Percentiles rank a stretch among this genome's conserved stretches.
Evolutionary conservation across 2,797 vertebrate species (phyloP).

Genomic region (Coregonus suidteri): DNA sequence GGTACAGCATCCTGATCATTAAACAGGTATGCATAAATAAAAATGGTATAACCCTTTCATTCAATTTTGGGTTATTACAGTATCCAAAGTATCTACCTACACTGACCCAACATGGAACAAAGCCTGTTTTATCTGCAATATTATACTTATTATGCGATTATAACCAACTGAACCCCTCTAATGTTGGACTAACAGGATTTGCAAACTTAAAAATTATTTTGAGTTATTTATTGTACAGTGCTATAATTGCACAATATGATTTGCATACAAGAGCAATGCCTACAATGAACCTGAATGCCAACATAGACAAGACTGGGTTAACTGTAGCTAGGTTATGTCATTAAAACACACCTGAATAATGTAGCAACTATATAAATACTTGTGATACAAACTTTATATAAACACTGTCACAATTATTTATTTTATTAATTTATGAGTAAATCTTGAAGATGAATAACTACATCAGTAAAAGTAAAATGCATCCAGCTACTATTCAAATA

Average conservation of each 20-base stretch:
- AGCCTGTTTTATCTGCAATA: not conserved
- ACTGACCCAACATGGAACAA: not conserved
- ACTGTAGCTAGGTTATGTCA: not conserved
- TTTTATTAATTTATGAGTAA: not conserved
- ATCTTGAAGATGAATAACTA: not conserved
- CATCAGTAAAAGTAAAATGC: not conserved
- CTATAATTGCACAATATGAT: constrained; percentile 2
- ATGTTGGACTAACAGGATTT: not conserved
- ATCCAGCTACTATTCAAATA: not conserved
- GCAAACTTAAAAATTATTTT: not conserved
- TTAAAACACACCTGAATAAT: not conserved
- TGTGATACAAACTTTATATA: not conserved
- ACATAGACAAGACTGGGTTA: not conserved
- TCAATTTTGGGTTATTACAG: not conserved
- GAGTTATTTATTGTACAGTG: not conserved
- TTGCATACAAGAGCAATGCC: not conserved
- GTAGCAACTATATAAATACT: not conserved
- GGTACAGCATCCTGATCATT: not conserved
- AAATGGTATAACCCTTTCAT: not conserved
- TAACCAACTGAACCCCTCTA: not conserved
- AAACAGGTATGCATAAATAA: not conserved
- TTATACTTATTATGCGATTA: not conserved
- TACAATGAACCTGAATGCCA: not conserved
- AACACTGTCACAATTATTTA: not conserved
- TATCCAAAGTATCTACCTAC: not conserved